Evolutionary conservation across 2,888 invertebrate species (phyloP).

Genomic region (Dryadula phaetusa): DNA sequence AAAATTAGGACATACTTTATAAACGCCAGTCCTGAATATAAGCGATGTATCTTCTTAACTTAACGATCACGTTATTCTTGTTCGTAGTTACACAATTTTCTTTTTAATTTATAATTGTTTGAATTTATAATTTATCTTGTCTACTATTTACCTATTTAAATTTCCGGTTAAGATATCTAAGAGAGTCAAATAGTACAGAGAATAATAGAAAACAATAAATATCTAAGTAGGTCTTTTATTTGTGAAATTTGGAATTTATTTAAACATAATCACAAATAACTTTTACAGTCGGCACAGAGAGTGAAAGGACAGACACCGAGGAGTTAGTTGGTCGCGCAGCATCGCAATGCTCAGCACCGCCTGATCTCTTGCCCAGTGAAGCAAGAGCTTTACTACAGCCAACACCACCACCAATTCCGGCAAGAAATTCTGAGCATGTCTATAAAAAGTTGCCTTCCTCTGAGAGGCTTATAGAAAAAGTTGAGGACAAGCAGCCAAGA

Average conservation of each 20-base stretch:
- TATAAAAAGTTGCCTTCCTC: conserved; percentile 48
- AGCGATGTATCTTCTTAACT: too few species aligned
- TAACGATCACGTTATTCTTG: too few species aligned
- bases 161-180: too few species aligned
- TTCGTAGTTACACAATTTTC: too few species aligned
- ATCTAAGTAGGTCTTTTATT: background rate
- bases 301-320: conserved; percentile 88
- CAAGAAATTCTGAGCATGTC: conserved; percentile 43
- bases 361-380: conserved; percentile 85
- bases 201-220: too few species aligned
- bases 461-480: conserved; percentile 48
- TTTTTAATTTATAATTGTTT: too few species aligned
- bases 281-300: conserved; percentile 86
- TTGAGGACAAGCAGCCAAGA: conserved; percentile 70
- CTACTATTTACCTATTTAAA: too few species aligned
- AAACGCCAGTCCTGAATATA: too few species aligned
- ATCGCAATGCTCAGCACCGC: conserved; percentile 86
- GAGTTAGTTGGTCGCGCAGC: conserved; percentile 87
- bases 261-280: background rate
- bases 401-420: conserved; percentile 51
- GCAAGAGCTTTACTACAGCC: conserved; percentile 79
- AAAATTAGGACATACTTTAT: too few species aligned
- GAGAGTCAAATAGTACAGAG: too few species aligned
- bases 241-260: background rate
- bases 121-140: too few species aligned